These are phyloP conservation scores for Antennarius striatus DNA, from an alignment of 2,113 vertebrate species.

Conservation along the genomic window DNA sequence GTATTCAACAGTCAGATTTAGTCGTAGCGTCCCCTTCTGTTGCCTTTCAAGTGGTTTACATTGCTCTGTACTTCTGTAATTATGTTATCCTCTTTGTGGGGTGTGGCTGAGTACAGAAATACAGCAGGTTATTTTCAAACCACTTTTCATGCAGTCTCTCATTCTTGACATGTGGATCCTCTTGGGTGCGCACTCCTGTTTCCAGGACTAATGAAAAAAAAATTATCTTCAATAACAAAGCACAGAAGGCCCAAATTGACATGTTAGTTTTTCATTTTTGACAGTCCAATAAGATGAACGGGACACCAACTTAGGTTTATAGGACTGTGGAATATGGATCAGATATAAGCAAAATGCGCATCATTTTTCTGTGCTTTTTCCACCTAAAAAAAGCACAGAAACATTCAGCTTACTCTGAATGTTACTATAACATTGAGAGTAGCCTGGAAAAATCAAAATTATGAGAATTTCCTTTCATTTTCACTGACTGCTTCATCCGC, in stretches of 20 bases:
- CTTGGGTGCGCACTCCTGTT: constrained; percentile 63
- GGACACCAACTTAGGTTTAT: constrained; percentile 14
- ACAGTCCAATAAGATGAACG: constrained; percentile 18
- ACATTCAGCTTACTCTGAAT: background rate
- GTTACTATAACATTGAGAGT: no score
- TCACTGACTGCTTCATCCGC: no score
- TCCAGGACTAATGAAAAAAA: constrained; percentile 39
- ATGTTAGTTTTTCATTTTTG: constrained; percentile 49
- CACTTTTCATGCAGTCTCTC: constrained; percentile 61
- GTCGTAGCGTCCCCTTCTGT: constrained; percentile 36
- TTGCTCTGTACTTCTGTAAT: constrained; percentile 64
- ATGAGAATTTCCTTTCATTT: no score
- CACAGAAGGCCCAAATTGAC: constrained; percentile 44
- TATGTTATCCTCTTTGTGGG: constrained; percentile 67
- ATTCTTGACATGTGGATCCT: constrained; percentile 49
- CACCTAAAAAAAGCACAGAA: background rate
- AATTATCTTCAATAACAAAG: constrained; percentile 68
- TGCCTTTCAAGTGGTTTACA: constrained; percentile 73
- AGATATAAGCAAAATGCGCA: background rate
- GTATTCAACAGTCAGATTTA: constrained; percentile 53
- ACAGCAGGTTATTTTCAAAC: constrained; percentile 72
- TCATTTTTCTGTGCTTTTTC: no score
- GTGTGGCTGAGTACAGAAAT: constrained; percentile 74
- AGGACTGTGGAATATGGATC: background rate
- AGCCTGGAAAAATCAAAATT: no score